These are phyloP conservation scores for Coregonus sp. DNA, from an alignment of 2,797 vertebrate species.

Conservation along the genomic window DNA sequence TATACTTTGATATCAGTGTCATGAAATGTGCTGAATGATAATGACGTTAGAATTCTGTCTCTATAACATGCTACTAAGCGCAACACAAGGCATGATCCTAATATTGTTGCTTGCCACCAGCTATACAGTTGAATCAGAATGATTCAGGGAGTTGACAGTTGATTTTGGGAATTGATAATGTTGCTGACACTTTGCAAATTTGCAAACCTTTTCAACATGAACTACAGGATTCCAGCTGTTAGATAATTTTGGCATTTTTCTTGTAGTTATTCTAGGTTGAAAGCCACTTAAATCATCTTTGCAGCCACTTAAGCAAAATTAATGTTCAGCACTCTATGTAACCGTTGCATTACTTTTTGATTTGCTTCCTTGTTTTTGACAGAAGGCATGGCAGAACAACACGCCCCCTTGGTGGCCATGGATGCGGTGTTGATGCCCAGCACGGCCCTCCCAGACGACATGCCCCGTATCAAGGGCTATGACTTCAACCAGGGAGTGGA, in stretches of 20 bases:
- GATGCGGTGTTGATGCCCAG: conserved; percentile 84
- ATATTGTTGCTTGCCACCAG: background rate
- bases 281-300: background rate
- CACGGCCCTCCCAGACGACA: conserved; percentile 74
- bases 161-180: background rate
- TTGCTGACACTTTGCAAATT: no score
- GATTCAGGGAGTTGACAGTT: background rate
- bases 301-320: background rate
- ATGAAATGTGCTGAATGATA: background rate
- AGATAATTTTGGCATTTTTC: background rate
- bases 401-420: conserved; percentile 63
- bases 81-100: background rate
- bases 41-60: background rate
- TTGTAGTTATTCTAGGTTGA: background rate
- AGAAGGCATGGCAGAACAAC: conserved; percentile 62
- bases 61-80: background rate
- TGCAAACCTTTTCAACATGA: background rate
- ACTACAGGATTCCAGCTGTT: background rate
- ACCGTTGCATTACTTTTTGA: background rate
- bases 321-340: background rate
- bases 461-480: conserved; percentile 83
- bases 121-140: background rate
- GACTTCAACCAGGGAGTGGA: conserved; percentile 88
- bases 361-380: conserved; percentile 1
- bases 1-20: background rate